Base-by-base conservation (phyloP, 2,888 invertebrate genomes). In the Pharmacophagus antenor region DNA sequence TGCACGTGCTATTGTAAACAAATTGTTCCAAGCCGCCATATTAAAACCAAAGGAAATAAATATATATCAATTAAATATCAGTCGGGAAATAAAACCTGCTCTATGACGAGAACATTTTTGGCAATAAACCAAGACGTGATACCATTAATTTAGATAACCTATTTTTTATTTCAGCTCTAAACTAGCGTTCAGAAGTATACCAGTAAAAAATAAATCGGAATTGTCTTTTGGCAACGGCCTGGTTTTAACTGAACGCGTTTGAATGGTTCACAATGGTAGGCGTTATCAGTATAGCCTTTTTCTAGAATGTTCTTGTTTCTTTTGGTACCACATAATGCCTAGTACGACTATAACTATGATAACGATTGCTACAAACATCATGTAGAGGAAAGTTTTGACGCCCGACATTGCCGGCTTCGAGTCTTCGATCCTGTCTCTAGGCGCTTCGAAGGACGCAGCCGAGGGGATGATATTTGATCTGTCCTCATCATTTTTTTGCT, bases 261-360 rank as follows among this genome's bases (percentile, higher is more conserved):
- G 15, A 4, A 7, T 37, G 37, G 23, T 49, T 44, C 20, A 50
- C 18, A 51, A 18, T 12, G 23, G 5, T n/a, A 47, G 20, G 31
- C 18, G 18, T 46, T 12, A 42, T 84, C 75, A 91, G 68, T 91
- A 91, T 27, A 97, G 95, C 72, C 98, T 93, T 87, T 99, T 99
- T 72, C 97, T 93, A 62, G 95, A 95, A 67, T 96, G 95, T 77
- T 97, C 97, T 78, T 97, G 96, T 62, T 95, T 94, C 78, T 98
- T 98, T 80, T 98, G 97, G 81, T 98, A 98, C 81, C 97, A 95
- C 92, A 98, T 95, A 63, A 98, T 95, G 25, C 96, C 98, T 57
- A 98, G 93, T 2, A 98, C 95, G 0, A 96, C 95, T 64, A 95
- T 93, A 0, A 95, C 96, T 47, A 97, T 95, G 10, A 98, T 84